Conservation (phyloP, 2,113 vertebrate species). For the Odobenus rosmarus region DNA sequence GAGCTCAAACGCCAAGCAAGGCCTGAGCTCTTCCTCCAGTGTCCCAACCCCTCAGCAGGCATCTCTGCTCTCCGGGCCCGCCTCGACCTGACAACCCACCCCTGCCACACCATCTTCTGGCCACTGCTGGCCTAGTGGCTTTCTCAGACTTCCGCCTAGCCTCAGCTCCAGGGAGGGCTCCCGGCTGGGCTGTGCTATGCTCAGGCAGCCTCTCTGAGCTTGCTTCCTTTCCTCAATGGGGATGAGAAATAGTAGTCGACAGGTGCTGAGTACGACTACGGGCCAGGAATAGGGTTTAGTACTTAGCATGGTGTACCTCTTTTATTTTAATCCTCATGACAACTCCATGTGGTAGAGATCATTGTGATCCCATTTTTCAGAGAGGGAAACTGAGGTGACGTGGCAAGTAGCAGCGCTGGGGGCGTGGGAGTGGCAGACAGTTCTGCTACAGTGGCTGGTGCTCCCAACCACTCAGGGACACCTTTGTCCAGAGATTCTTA, state of each 20-base stretch:
- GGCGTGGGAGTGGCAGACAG: fast-evolving
- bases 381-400: background rate
- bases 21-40: background rate
- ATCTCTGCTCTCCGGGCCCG: background rate
- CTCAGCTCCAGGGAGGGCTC: background rate
- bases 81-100: too few species aligned
- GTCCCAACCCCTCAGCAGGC: background rate
- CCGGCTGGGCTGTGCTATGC: background rate
- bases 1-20: background rate
- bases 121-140: fast-evolving
- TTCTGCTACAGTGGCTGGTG: background rate
- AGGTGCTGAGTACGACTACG: background rate
- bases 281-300: background rate
- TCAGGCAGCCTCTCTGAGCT: background rate
- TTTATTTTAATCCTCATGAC: background rate
- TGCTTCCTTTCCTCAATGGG: background rate
- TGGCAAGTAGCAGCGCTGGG: background rate
- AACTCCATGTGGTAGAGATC: background rate
- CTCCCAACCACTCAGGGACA: background rate
- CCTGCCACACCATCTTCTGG: background rate
- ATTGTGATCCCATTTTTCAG: background rate
- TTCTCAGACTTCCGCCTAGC: background rate
- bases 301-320: background rate
- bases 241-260: background rate
- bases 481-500: background rate